A percentile compares a stretch with the other conserved stretches of the same genome.
Conservation (phyloP, 2,113 vertebrate species). For the Megalops atlanticus region DNA sequence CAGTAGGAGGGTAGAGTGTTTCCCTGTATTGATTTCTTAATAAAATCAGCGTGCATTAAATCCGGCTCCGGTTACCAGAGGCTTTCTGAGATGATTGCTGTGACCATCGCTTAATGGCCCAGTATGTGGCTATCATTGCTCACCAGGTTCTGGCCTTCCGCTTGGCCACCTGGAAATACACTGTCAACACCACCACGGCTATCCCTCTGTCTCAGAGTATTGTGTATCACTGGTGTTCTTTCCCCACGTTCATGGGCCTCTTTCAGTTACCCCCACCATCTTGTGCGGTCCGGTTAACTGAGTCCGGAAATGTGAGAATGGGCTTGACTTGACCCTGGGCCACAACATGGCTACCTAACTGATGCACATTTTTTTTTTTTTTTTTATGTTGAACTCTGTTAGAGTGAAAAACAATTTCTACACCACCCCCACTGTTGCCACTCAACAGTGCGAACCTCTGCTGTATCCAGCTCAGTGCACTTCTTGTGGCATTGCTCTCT, state of each 20-base stretch:
- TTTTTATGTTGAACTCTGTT: not conserved
- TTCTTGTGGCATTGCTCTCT: too few relatives aligned
- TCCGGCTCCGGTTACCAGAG: slow-evolving; percentile 4
- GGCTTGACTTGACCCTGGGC: not conserved
- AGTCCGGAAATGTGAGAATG: not conserved
- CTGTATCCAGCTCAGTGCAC: too few relatives aligned
- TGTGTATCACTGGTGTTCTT: not conserved
- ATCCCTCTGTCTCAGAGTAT: not conserved
- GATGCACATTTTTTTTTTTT: not conserved
- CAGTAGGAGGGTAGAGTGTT: not conserved
- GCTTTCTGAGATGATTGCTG: not conserved
- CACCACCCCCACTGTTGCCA: too few relatives aligned
- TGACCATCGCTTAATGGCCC: not conserved
- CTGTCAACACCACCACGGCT: not conserved
- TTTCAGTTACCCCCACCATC: not conserved
- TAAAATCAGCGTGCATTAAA: slow-evolving; percentile 2
- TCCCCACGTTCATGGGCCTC: not conserved
- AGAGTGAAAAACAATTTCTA: too few relatives aligned
- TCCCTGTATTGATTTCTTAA: slow-evolving; percentile 5
- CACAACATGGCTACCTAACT: not conserved
- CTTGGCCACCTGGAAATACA: not conserved
- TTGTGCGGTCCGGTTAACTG: not conserved
- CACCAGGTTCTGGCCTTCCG: not conserved
- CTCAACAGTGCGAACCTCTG: too few relatives aligned
- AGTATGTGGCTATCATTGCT: not conserved